Evolutionary conservation across 2,797 vertebrate species (phyloP).

Genomic region (Semaprochilodus insignis): DNA sequence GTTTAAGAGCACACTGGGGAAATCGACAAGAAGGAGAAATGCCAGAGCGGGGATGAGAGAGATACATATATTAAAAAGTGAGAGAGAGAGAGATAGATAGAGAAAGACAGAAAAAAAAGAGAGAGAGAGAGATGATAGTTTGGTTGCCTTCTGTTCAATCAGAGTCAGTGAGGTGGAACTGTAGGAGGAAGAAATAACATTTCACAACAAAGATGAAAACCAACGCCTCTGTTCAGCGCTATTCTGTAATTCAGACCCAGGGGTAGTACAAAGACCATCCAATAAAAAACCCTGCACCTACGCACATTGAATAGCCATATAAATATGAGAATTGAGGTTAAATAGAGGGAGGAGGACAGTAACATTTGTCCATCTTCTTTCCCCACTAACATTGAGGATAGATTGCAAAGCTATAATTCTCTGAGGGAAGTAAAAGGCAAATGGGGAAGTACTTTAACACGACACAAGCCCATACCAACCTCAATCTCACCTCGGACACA

Average conservation of each 20-base stretch:
- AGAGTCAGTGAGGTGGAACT: constrained; percentile 60
- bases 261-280: constrained; percentile 45
- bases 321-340: constrained; percentile 48
- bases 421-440: neutral
- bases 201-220: constrained; percentile 57
- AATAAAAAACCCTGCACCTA: constrained; percentile 34
- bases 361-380: constrained; percentile 47
- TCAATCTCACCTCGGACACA: neutral
- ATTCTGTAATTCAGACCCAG: constrained; percentile 47
- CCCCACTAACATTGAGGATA: constrained; percentile 6
- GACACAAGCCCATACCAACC: constrained; percentile 20
- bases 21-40: constrained; percentile 66
- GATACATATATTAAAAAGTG: constrained; percentile 63
- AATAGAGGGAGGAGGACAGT: constrained; percentile 36
- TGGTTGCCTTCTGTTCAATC: constrained; percentile 59
- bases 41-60: constrained; percentile 69
- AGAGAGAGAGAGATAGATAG: constrained; percentile 52
- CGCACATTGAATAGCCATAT: constrained; percentile 45
- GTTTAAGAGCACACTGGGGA: constrained; percentile 78
- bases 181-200: constrained; percentile 53
- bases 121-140: constrained; percentile 51
- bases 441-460: constrained; percentile 22
- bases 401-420: constrained; percentile 20
- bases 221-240: constrained; percentile 38
- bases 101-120: constrained; percentile 41